Base-by-base conservation (phyloP, 2,888 invertebrate species). In the Alloplasta piceator region DNA sequence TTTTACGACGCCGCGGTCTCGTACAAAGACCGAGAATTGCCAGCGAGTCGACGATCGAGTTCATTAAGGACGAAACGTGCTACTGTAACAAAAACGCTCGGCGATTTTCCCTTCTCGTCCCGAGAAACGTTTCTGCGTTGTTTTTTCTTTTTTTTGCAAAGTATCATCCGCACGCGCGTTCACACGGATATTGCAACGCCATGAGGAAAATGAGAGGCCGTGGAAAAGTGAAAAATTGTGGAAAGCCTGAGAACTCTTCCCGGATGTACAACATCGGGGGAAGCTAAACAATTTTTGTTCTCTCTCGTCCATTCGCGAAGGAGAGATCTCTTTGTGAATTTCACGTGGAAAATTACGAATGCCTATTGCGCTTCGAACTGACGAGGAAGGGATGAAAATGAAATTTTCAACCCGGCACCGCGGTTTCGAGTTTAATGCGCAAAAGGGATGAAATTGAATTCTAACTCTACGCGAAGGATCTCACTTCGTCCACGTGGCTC, bases 161-260 rank as follows among this genome's bases (percentile, higher is more conserved):
- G 26, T 26, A 3, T 26, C 26, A 26, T 26, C 3, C 26, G 26
- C 26, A 26, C 26, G 3, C 26, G 26, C 26, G 26, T 26, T 26
- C 3, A 26, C 26, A 26, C 1, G 26, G 26, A 26, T 26, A 26
- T 26, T 26, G 26, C 26, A n/a, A n/a, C n/a, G n/a, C n/a, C n/a
- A 26, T 26, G 26, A 26, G 26, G 3, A 26, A 26, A 26, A 26
- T 26, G 64, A 71, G 77, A 80, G 83, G 83, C 82, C 68, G 72
- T 74, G 68, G 75, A 46, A 66, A 85, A 84, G 81, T 55, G 75
- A 46, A 66, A 85, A 84, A 82, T 55, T 68, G 86, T n/a, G 10
- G 43, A 43, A 43, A 43, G 43, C 43, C 6, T 43, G 43, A 43
- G 43, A 43, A 10, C 56, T n/a, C n/a, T n/a, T n/a, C n/a, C n/a